Percentiles rank a stretch among this genome's conserved stretches.
These are phyloP conservation scores for Sebastes hubbsi DNA, from an alignment of 2,797 vertebrate genomes.

Conservation along the genomic window DNA sequence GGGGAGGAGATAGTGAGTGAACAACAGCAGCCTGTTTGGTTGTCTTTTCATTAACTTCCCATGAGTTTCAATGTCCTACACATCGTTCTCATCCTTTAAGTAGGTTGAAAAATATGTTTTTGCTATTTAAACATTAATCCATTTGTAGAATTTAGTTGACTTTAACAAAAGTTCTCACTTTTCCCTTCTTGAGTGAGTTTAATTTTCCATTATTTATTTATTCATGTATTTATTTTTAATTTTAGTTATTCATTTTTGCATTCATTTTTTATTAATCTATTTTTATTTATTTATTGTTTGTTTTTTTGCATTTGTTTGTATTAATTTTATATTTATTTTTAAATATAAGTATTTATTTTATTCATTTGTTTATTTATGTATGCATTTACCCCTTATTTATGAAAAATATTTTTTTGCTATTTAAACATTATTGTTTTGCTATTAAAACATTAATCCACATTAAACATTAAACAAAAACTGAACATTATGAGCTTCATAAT, in stretches of 20 bases:
- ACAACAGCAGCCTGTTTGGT: not conserved
- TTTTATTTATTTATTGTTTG: too few relatives aligned
- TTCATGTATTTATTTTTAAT: too few relatives aligned
- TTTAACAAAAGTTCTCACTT: not conserved
- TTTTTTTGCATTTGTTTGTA: too few relatives aligned
- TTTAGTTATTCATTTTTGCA: too few relatives aligned
- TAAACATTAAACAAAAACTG: not conserved
- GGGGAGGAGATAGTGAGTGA: not conserved
- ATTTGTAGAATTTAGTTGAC: not conserved
- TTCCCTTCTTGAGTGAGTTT: not conserved
- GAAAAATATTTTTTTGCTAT: too few relatives aligned
- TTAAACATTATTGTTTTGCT: too few relatives aligned
- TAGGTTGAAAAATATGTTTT: not conserved
- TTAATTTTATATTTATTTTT: too few relatives aligned
- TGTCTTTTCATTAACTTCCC: not conserved
- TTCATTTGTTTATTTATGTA: too few relatives aligned
- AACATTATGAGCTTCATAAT: not conserved
- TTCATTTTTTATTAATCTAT: fast-evolving
- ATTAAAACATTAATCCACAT: too few relatives aligned
- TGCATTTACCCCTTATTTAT: too few relatives aligned
- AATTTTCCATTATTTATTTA: too few relatives aligned
- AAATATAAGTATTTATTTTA: too few relatives aligned
- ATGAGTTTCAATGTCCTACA: not conserved
- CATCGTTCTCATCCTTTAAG: not conserved
- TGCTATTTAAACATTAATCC: not conserved